Evolutionary conservation across 2,113 vertebrate species (phyloP), one percentile per base, ranked within the genome.

Genomic region (Chaetodon trifascialis): DNA sequence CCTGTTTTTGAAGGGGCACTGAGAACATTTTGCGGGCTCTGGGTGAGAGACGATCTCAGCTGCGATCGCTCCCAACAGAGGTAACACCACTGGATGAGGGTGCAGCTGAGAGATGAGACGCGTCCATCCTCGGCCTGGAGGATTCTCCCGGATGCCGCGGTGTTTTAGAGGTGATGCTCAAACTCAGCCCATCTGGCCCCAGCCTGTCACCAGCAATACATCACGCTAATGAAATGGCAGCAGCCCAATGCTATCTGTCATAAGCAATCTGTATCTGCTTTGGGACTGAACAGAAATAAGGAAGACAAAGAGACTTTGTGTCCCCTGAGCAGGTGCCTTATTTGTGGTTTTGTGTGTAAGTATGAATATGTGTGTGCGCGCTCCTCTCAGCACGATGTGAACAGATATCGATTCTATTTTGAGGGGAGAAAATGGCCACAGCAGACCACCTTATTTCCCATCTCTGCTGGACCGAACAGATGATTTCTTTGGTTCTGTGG

Each of bases 181-280:
- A 71, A 59, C 75, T 10, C 15, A 74, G 74, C 52, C 73, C 76
- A 78, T 89, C 83, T 86, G 79, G 70, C 8, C 68, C 42, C 5
- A 30, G 78, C 63, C 74, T 91, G 92, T 86, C 91, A 87, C 79
- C 51, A 25, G 74, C 68, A 78, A 87, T 88, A 82, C 84, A 89
- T 92, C 91, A 85, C 12, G 44, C 66, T 93, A 90, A 94, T 92
- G 84, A 86, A 87, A 93, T 88, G 92, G 90, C 89, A 86, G 34
- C 67, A 51, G 80, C 66, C 82, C 87, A 80, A 25, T 55, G n/a
- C 87, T 82, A 79, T 85, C 86, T 82, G 62, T 87, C 82, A 84
- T 14, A 66, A 74, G 60, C 85, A 85, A 90, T 91, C 82, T 91
- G 84, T 80, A 88, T 92, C 87, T 87, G 88, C 72, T 88, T 65